Base-by-base conservation (phyloP, 2,113 vertebrate species). In the Oncorhynchus tshawytscha region DNA sequence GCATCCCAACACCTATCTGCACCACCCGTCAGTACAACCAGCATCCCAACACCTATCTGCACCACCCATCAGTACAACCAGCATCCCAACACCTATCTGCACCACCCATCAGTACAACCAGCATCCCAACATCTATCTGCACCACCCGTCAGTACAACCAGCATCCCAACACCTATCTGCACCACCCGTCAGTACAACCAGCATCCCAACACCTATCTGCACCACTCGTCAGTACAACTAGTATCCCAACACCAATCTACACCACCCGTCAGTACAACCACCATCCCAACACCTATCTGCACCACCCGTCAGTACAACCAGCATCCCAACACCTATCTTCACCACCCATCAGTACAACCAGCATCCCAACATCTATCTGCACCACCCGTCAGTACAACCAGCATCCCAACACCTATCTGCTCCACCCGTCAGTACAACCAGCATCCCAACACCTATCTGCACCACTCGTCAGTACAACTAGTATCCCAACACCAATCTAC, bases 61-160 rank as follows among this genome's bases (percentile, higher is more conserved):
- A 57, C 71, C 69, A 34, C 6, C 34, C 6, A 0, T 1, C 6
- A 8, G 49, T 70, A 3, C 31, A 34, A 59, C 65, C 68, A 20
- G 5, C 72, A 18, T 31, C 67, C 20, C 45, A 67, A 74, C 71
- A 72, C 20, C 39, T 1, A 31, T 13, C 65, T 12, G 6, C 71
- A 57, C 71, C 69, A 34, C 34, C 34, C 34, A 1, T 6, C 6
- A 8, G 39, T 67, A 3, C 3, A 27, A 27, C 27, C 27, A 27
- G 2, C 27, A 27, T 75, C 34, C 85, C 88, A 67, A 74, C 71
- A 72, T 12, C 39, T 1, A 31, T 13, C 65, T 12, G 6, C 71
- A 57, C 71, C 69, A 34, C 34, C 6, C 34, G 0, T 6, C 6
- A 8, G 49, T 70, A 4, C 31, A 34, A 59, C 67, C 68, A 20